Percentiles rank a stretch among this genome's conserved stretches.
These are phyloP conservation scores for Taenaris catops DNA, from an alignment of 2,888 invertebrate genomes.

Conservation along the genomic window DNA sequence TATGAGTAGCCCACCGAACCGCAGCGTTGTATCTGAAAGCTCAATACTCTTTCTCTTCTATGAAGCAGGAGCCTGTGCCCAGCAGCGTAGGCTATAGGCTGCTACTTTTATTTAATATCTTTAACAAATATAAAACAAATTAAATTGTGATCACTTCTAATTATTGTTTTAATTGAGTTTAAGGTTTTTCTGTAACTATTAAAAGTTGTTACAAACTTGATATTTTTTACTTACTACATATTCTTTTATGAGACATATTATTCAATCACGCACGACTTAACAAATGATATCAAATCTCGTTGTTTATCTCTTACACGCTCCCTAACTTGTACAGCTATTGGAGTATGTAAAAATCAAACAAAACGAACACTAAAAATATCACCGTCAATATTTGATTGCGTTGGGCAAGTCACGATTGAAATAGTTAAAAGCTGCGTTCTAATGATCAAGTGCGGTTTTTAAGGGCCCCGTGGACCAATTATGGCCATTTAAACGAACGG, in stretches of 20 bases:
- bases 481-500: constrained; percentile 69
- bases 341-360: constrained; percentile 2
- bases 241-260: constrained; percentile 27
- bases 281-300: constrained; percentile 25
- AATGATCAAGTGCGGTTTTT: constrained; percentile 56
- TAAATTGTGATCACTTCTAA: too few species aligned
- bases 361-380: constrained; percentile 11
- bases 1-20: too few species aligned
- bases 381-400: constrained; percentile 15
- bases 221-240: too few species aligned
- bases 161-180: too few species aligned
- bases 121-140: too few species aligned
- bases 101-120: too few species aligned
- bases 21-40: too few species aligned
- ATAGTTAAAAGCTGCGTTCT: constrained; percentile 35
- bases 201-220: too few species aligned
- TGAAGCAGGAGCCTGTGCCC: too few species aligned
- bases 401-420: constrained; percentile 21
- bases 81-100: too few species aligned
- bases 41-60: too few species aligned
- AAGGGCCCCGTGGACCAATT: constrained; percentile 58
- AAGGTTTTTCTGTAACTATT: too few species aligned
- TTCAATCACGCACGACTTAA: constrained; percentile 66
- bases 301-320: background rate
- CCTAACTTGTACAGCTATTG: constrained; percentile 1